These are phyloP conservation scores for Aleiodes sp. DNA, from an alignment of 1,140 invertebrate genomes.

Conservation along the genomic window DNA sequence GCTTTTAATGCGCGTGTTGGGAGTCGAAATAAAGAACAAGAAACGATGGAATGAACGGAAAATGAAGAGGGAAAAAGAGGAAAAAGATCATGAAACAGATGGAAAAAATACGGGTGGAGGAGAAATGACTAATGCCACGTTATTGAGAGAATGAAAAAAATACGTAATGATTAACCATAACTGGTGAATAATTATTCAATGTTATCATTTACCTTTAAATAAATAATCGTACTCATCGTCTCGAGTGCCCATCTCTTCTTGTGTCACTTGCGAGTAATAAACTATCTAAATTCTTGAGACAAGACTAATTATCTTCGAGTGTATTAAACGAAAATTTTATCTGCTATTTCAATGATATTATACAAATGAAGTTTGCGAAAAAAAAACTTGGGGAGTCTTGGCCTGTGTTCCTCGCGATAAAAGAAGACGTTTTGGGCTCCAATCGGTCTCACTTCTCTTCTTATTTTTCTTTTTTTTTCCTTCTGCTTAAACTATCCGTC, in stretches of 20 bases:
- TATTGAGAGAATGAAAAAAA: background rate
- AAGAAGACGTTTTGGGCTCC: constrained; percentile 20
- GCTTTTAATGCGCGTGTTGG: constrained; percentile 17
- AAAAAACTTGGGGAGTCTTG: background rate
- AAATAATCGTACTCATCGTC: constrained; percentile 99
- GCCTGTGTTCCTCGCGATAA: background rate
- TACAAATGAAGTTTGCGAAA: too few relatives aligned
- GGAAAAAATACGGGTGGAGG: background rate
- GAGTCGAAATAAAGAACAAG: constrained; percentile 10
- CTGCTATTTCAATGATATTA: too few relatives aligned
- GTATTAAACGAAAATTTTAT: too few relatives aligned
- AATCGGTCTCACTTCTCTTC: constrained; percentile 1
- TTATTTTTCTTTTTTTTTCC: too few relatives aligned
- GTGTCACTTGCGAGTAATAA: constrained; percentile 53
- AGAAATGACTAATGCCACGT: constrained; percentile 11
- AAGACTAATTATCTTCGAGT: too few relatives aligned
- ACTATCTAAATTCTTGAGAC: background rate
- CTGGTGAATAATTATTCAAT: too few relatives aligned
- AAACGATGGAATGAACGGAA: constrained; percentile 13
- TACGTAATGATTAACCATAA: background rate
- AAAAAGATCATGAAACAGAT: too few relatives aligned
- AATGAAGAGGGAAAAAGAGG: too few relatives aligned
- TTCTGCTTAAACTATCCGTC: background rate
- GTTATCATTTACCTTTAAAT: constrained; percentile 91
- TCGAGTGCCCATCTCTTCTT: constrained; percentile 87